Evolutionary conservation across 2,888 invertebrate species (phyloP).

Genomic region (Ptychoptera albimana): DNA sequence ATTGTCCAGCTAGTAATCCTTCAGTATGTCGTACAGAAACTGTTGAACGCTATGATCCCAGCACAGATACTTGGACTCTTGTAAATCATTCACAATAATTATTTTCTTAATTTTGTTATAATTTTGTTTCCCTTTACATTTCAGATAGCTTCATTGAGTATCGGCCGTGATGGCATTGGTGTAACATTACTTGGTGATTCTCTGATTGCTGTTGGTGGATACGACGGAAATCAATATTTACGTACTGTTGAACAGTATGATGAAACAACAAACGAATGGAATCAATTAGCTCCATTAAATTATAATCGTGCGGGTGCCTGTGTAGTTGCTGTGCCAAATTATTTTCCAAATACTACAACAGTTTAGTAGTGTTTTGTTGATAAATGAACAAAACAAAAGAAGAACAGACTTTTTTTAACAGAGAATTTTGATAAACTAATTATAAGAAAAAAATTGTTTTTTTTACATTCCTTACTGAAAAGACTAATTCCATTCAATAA

Average conservation of each 20-base stretch:
- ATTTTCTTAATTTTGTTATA: not conserved
- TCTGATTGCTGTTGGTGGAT: slow-evolving; percentile 70
- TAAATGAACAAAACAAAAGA: no score
- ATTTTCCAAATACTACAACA: slow-evolving; percentile 16
- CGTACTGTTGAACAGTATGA: slow-evolving; percentile 82
- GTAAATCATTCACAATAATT: slow-evolving; percentile 19
- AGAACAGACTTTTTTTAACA: no score
- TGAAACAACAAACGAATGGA: slow-evolving; percentile 66
- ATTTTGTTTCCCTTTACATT: not conserved
- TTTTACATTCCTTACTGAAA: no score
- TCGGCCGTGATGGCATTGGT: slow-evolving; percentile 78
- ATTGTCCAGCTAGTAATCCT: slow-evolving; percentile 78
- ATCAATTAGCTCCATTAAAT: slow-evolving; percentile 57
- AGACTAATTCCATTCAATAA: no score
- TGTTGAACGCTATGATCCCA: slow-evolving; percentile 69
- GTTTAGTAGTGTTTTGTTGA: no score
- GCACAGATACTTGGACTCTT: slow-evolving; percentile 73
- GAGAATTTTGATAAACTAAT: no score
- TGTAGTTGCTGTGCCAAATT: slow-evolving; percentile 49
- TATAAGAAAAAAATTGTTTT: no score
- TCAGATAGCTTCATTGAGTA: slow-evolving; percentile 56
- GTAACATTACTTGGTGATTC: slow-evolving; percentile 66
- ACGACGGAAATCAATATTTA: slow-evolving; percentile 78
- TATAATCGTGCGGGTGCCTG: slow-evolving; percentile 81
- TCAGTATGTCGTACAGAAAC: slow-evolving; percentile 71